Evolutionary conservation across 2,888 invertebrate species (phyloP).

Genomic region (Xestia sexstrigata): DNA sequence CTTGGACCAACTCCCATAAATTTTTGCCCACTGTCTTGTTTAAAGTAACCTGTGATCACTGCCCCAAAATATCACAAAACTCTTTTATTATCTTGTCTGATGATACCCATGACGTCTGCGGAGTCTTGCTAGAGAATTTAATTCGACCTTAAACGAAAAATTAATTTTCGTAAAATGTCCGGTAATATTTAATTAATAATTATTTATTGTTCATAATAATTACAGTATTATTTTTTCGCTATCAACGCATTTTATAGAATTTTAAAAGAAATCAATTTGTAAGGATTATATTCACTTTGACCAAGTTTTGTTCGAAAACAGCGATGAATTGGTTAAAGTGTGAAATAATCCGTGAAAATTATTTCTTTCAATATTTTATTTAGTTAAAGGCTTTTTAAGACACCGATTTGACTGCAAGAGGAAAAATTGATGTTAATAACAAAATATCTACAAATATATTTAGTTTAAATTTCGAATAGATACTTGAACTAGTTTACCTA

Average conservation of each 20-base stretch:
- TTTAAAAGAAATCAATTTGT: constrained; percentile 24
- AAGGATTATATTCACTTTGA: constrained; percentile 42
- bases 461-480: constrained; percentile 1
- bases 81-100: background rate
- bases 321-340: constrained; percentile 3
- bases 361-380: constrained; percentile 20
- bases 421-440: constrained; percentile 7
- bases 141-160: background rate
- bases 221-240: constrained; percentile 11
- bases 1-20: no score
- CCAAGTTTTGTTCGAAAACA: background rate
- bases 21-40: no score
- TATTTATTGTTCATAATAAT: constrained; percentile 49
- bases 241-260: constrained; percentile 20
- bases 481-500: constrained; percentile 24
- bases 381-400: constrained; percentile 17
- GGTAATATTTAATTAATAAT: constrained; percentile 27
- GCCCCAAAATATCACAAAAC: background rate
- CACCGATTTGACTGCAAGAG: constrained; percentile 22
- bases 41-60: background rate
- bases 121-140: background rate
- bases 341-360: constrained; percentile 18
- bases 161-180: constrained; percentile 28
- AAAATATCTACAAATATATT: constrained; percentile 14
- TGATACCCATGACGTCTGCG: background rate